These are phyloP conservation scores for Cyanocitta stelleri DNA, from an alignment of 2,113 vertebrate genomes.

Conservation along the genomic window DNA sequence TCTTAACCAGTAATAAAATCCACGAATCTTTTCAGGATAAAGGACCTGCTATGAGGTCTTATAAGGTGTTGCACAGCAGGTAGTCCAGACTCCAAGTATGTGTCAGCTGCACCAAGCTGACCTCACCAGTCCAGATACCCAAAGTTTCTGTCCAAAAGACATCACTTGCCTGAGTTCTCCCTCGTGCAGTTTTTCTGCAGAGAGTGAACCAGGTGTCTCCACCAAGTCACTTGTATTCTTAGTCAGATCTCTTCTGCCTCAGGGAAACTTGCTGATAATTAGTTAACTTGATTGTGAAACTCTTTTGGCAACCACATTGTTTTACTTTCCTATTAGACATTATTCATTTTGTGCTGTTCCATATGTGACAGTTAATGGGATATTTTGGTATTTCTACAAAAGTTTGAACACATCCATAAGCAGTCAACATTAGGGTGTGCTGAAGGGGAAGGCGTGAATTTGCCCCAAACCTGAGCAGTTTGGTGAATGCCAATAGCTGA, in stretches of 20 bases:
- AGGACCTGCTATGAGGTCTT: neutral
- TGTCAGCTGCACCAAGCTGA: slow-evolving; percentile 6
- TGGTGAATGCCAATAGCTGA: neutral
- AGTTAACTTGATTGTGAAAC: neutral
- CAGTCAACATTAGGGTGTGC: neutral
- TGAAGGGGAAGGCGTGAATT: neutral
- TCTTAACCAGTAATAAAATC: neutral
- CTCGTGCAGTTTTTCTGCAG: neutral
- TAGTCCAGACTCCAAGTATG: neutral
- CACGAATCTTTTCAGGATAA: slow-evolving; percentile 14
- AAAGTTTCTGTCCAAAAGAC: slow-evolving; percentile 3
- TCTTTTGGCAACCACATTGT: neutral
- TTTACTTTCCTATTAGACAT: neutral
- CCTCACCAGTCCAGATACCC: neutral
- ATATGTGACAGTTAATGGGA: neutral
- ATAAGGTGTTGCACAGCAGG: neutral
- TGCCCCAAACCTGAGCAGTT: neutral
- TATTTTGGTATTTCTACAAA: neutral
- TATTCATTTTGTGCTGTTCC: neutral
- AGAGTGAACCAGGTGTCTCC: neutral
- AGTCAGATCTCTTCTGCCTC: neutral
- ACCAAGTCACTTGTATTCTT: neutral
- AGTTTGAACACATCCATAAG: neutral
- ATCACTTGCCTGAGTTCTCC: neutral
- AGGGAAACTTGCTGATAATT: neutral